Conservation (phyloP, 2,113 vertebrate genomes). For the Rana temporaria region DNA sequence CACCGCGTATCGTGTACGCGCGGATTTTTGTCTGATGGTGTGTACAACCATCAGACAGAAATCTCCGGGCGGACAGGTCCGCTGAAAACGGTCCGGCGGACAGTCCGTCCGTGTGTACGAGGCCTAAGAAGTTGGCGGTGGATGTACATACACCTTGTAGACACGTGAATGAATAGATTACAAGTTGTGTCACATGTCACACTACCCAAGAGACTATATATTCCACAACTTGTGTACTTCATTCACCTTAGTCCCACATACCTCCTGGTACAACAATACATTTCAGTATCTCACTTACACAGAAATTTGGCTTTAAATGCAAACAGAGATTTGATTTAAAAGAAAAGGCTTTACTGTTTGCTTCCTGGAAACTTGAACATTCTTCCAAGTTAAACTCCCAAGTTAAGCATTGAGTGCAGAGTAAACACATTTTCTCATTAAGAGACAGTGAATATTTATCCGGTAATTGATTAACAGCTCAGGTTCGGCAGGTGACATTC, state of each 20-base stretch:
- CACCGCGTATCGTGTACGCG: too few species aligned
- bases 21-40: too few species aligned
- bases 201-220: too few species aligned
- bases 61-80: too few species aligned
- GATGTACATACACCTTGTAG: too few species aligned
- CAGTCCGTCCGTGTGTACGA: too few species aligned
- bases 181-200: too few species aligned
- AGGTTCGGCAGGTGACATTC: slow-evolving; percentile 53
- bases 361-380: slow-evolving; percentile 7
- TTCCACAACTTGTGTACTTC: not conserved
- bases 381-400: not conserved
- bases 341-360: not conserved
- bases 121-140: too few species aligned
- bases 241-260: not conserved
- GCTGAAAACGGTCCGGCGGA: too few species aligned
- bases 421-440: slow-evolving; percentile 48
- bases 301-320: not conserved
- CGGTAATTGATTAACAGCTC: slow-evolving; percentile 53
- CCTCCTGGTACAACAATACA: not conserved
- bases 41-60: too few species aligned
- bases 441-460: slow-evolving; percentile 31
- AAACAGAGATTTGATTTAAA: slow-evolving; percentile 3
- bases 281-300: too few species aligned
- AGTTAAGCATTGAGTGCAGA: slow-evolving; percentile 27
- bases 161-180: too few species aligned